These are phyloP conservation scores for Salpingus planirostris DNA, from an alignment of 2,888 invertebrate genomes.

Conservation along the genomic window DNA sequence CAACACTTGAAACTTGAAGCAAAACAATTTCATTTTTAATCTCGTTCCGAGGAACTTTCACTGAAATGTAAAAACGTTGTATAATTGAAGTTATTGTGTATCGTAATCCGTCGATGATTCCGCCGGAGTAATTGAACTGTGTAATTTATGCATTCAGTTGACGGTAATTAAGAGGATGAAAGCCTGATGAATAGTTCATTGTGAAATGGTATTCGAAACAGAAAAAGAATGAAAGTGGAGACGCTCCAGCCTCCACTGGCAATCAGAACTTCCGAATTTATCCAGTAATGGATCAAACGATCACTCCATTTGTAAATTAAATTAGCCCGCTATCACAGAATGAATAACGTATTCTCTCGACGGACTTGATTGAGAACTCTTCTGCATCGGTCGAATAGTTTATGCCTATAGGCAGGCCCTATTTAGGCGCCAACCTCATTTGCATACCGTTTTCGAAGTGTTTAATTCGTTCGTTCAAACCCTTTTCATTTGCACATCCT, in stretches of 20 bases:
- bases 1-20: too few species aligned
- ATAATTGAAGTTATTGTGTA: too few species aligned
- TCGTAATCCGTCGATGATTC: too few species aligned
- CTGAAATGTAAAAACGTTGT: too few species aligned
- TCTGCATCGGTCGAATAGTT: conserved; percentile 16
- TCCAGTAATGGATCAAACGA: conserved; percentile 18
- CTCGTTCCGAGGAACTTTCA: too few species aligned
- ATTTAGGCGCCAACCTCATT: conserved; percentile 13
- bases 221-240: conserved; percentile 10
- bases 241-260: conserved; percentile 13
- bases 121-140: too few species aligned
- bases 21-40: too few species aligned
- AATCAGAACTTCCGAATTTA: conserved; percentile 15
- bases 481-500: conserved; percentile 4
- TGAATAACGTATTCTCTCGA: conserved; percentile 20
- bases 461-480: conserved; percentile 11
- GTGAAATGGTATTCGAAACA: conserved; percentile 9
- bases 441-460: conserved; percentile 11
- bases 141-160: too few species aligned
- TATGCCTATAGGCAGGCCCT: conserved; percentile 7
- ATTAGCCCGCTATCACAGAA: conserved; percentile 19
- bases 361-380: conserved; percentile 20
- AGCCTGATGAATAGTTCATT: conserved; percentile 5
- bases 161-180: conserved; percentile 9
- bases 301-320: conserved; percentile 18